These are phyloP conservation scores for Leucopsar rothschildi DNA, from an alignment of 2,113 vertebrate genomes.

Conservation along the genomic window DNA sequence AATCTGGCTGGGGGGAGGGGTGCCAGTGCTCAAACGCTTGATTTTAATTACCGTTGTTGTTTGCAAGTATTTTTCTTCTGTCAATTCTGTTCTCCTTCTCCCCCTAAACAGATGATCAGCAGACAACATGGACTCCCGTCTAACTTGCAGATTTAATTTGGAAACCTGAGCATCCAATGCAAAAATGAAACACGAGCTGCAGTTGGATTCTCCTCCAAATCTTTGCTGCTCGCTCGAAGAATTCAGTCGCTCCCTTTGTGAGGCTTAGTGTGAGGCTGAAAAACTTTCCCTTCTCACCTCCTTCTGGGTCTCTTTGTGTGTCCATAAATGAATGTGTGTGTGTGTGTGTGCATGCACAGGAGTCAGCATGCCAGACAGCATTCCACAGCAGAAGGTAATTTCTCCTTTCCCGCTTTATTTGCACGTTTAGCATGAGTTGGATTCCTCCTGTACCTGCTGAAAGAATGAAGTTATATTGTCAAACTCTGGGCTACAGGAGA, in stretches of 20 bases:
- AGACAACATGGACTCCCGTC: conserved; percentile 8
- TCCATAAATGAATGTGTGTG: background rate
- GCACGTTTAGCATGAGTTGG: background rate
- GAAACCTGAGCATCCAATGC: background rate
- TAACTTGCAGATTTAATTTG: conserved; percentile 20
- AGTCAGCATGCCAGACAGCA: conserved; percentile 19
- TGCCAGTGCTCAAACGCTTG: conserved; percentile 45
- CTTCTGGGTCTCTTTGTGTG: conserved; percentile 22
- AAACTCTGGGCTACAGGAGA: background rate
- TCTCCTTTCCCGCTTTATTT: background rate
- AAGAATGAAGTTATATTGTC: background rate
- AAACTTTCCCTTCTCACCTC: background rate
- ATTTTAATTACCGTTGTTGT: conserved; percentile 61
- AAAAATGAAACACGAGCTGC: conserved; percentile 15
- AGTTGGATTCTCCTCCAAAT: background rate
- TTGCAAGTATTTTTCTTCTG: conserved; percentile 38
- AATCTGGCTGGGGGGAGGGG: conserved; percentile 5
- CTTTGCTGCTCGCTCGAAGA: background rate
- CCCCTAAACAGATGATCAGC: conserved; percentile 18
- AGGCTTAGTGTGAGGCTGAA: background rate
- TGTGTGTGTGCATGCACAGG: background rate
- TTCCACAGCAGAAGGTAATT: conserved; percentile 35
- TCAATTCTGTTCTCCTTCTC: conserved; percentile 4
- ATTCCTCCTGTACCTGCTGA: conserved; percentile 17
- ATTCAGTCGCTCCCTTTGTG: background rate